These are phyloP conservation scores for Leptopterna dolabrata DNA, from an alignment of 2,888 invertebrate species.

Conservation along the genomic window DNA sequence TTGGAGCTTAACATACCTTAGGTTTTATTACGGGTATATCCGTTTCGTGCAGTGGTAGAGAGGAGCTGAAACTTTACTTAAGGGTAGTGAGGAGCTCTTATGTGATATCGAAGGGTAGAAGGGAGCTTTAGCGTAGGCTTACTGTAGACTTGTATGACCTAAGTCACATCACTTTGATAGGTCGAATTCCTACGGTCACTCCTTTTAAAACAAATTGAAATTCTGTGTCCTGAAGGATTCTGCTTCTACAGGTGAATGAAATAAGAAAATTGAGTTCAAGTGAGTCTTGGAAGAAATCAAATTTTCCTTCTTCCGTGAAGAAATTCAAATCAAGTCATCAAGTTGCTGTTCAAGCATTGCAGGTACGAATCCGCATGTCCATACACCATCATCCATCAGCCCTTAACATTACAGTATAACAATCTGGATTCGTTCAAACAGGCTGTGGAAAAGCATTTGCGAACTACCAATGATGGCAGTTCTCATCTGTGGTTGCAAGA, in stretches of 20 bases:
- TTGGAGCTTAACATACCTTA: too few species aligned
- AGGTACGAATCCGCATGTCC: neutral
- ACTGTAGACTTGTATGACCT: too few species aligned
- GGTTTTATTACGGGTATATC: too few species aligned
- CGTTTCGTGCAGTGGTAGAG: too few species aligned
- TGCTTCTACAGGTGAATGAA: conserved; percentile 42
- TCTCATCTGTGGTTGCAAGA: conserved; percentile 43
- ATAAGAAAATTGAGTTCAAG: conserved; percentile 40
- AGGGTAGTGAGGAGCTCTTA: too few species aligned
- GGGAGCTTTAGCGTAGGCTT: too few species aligned
- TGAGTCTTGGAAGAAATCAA: conserved; percentile 36
- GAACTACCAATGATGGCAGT: conserved; percentile 1
- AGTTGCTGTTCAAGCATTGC: conserved; percentile 41
- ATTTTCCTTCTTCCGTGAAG: neutral
- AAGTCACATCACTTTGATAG: too few species aligned
- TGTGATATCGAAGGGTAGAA: too few species aligned
- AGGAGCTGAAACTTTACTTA: too few species aligned
- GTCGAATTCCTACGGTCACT: too few species aligned
- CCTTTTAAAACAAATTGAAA: too few species aligned
- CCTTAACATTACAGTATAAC: neutral
- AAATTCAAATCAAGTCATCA: conserved; percentile 43
- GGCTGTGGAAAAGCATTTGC: conserved; percentile 48
- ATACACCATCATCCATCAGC: neutral
- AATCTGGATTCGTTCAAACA: neutral
- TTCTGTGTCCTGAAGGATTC: too few species aligned